Conservation (phyloP, 2,113 vertebrate genomes). For the Pomatostomus ruficeps region DNA sequence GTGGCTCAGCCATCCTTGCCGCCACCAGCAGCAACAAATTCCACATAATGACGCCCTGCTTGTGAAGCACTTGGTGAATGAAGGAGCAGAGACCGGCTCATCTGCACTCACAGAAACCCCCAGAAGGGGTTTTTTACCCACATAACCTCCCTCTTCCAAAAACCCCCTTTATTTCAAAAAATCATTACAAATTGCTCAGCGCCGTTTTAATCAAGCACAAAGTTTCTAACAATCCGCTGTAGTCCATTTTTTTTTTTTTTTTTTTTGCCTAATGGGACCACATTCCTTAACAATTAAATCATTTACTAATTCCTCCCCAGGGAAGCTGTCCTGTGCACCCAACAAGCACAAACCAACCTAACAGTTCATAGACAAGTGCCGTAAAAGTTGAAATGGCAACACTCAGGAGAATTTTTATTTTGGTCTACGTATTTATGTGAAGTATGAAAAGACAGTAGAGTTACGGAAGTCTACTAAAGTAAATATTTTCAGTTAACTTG, state of each 20-base stretch:
- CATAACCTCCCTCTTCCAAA: background rate
- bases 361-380: background rate
- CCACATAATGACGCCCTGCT: background rate
- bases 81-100: accelerated
- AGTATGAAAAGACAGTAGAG: background rate
- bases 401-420: background rate
- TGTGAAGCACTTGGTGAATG: background rate
- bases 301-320: background rate
- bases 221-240: background rate
- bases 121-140: background rate
- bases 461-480: background rate
- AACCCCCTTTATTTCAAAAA: background rate
- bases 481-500: constrained; percentile 4
- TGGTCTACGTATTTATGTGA: background rate
- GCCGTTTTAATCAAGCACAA: background rate
- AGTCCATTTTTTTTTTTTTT: background rate
- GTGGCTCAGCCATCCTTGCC: background rate
- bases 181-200: background rate
- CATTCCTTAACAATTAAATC: constrained; percentile 57
- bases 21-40: background rate
- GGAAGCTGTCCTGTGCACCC: background rate
- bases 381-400: background rate
- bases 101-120: background rate
- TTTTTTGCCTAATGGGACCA: constrained; percentile 8
- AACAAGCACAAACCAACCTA: background rate